A percentile compares a stretch with the other conserved stretches of the same genome.
Evolutionary conservation across 64 coral and sea anemone genomes (phyloP).

Genomic region (Porites australiensis): DNA sequence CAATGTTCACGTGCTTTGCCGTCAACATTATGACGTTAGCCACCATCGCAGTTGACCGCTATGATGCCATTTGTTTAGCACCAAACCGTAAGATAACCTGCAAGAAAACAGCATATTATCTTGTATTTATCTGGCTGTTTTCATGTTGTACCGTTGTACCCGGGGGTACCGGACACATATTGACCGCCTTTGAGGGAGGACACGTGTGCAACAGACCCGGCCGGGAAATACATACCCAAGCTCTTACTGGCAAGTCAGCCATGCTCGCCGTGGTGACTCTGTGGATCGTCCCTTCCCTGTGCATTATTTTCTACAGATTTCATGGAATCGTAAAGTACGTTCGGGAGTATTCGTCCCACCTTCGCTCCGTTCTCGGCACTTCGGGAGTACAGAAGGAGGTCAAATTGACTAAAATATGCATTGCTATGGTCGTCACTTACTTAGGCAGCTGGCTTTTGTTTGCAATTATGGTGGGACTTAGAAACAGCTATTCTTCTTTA

Average conservation of each 20-base stretch:
- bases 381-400: constrained; percentile 42
- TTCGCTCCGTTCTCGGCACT: constrained; percentile 47
- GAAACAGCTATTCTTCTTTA: constrained; percentile 46
- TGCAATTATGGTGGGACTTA: constrained; percentile 55
- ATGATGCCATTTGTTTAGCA: constrained; percentile 67
- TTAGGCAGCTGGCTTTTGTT: constrained; percentile 48
- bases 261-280: constrained; percentile 64
- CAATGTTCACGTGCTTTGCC: constrained; percentile 73
- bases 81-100: constrained; percentile 56
- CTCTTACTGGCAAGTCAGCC: constrained; percentile 8
- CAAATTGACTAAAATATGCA: constrained; percentile 61
- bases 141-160: constrained; percentile 43
- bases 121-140: constrained; percentile 64
- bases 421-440: constrained; percentile 51
- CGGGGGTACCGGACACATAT: constrained; percentile 51
- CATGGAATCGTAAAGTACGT: constrained; percentile 50
- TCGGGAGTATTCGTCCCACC: constrained; percentile 43
- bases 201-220: constrained; percentile 38
- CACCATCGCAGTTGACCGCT: constrained; percentile 65
- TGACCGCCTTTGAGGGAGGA: constrained; percentile 2
- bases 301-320: constrained; percentile 56
- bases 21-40: constrained; percentile 76
- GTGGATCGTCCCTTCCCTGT: constrained; percentile 72
- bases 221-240: neutral
- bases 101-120: neutral